phyloP scores from a whole-genome alignment of 2,113 vertebrate species.

The Isichthys henryi region DNA sequence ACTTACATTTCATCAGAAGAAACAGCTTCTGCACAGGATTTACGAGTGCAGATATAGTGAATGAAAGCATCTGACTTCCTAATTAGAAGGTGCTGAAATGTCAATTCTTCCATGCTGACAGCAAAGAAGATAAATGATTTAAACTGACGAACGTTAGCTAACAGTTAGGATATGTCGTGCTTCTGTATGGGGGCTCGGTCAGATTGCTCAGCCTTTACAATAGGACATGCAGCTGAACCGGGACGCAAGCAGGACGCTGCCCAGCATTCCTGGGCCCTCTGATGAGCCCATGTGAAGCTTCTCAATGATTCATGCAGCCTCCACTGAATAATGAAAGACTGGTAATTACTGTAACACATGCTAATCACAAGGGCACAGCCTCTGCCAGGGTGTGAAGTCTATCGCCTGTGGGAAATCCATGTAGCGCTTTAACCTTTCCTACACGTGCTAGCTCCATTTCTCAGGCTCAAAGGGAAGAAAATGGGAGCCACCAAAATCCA shows the following conservation, averaged over 20 bases:
- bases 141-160: not conserved
- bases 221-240: not conserved
- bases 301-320: slow-evolving; percentile 57
- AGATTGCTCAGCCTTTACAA: not conserved
- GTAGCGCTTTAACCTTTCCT: not conserved
- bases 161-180: not conserved
- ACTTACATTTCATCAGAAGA: not conserved
- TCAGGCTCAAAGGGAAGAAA: not conserved
- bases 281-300: slow-evolving; percentile 39
- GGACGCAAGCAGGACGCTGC: not conserved
- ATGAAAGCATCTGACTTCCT: not conserved
- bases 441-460: not conserved
- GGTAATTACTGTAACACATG: slow-evolving; percentile 54
- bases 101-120: not conserved
- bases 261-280: slow-evolving; percentile 36
- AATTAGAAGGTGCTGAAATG: not conserved
- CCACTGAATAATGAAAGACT: slow-evolving; percentile 55
- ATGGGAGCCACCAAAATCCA: not conserved
- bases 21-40: not conserved
- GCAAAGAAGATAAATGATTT: not conserved
- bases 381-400: slow-evolving; percentile 37
- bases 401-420: slow-evolving; percentile 27
- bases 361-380: slow-evolving; percentile 39
- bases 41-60: not conserved
- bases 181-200: not conserved